Evolutionary conservation across 2,888 invertebrate genomes (phyloP), one percentile per base, ranked within the genome.

Genomic region (Eupithecia centaureata): DNA sequence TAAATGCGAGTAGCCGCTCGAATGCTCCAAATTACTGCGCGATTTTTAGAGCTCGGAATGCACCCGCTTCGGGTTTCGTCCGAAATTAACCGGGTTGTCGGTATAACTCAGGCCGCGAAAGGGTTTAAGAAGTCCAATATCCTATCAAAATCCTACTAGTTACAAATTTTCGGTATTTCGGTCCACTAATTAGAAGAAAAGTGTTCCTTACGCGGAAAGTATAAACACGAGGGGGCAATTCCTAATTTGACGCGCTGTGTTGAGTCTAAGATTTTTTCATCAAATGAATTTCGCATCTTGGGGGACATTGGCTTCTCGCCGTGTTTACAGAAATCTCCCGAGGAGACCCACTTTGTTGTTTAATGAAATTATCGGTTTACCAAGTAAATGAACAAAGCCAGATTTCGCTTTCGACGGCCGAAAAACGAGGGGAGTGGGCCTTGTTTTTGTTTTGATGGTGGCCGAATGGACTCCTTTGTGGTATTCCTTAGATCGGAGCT

Each of bases 311-410:
- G 91, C 92, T 93, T 91, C 91, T 92, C 91, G 88, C 86, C 90
- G 88, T 92, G 91, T 92, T 92, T 92, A 89, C 91, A 80, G 85
- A 86, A 84, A 85, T 85, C 86, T 84, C 80, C 86, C 85, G 79
- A 82, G 84, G 86, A 88, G 88, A 88, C 88, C 90, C 90, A 92
- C 92, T 92, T 92, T 92, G 92, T 92, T 92, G 92, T 92, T 91
- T 93, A 93, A 93, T 92, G 90, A 92, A 93, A 92, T 93, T 93
- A 93, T 92, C 93, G 93, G 93, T 93, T 93, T 93, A 92, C 92
- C 90, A 87, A 92, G 89, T 88, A 92, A 92, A 92, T 92, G 92
- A 92, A 93, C 92, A 93, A 93, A 92, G 93, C 91, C 89, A 90
- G 91, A 92, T 93, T 91, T 91, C 87, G 87, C 87, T 87, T 87